Percentiles rank a stretch among this genome's conserved stretches.
phyloP scores from a whole-genome alignment of 2,113 vertebrate species.

The Mobula hypostoma region DNA sequence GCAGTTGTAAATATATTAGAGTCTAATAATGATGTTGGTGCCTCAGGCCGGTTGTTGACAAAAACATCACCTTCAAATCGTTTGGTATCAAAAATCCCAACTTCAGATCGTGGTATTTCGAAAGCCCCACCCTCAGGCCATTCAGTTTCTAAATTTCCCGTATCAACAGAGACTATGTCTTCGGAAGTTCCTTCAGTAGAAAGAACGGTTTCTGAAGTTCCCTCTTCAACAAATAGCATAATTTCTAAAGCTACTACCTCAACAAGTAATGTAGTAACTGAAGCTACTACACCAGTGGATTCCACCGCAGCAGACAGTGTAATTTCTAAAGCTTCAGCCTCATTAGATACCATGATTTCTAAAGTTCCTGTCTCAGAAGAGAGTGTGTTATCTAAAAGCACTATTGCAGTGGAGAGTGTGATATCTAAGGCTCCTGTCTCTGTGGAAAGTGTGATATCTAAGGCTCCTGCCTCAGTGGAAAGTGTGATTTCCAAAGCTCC shows the following conservation, averaged over 20 bases:
- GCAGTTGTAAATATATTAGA: slow-evolving; percentile 66
- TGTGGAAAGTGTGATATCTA: slow-evolving; percentile 13
- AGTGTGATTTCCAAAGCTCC: slow-evolving; percentile 27
- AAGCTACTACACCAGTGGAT: neutral
- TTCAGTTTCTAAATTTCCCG: slow-evolving; percentile 19
- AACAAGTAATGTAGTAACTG: neutral
- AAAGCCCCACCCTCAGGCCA: neutral
- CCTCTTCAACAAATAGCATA: neutral
- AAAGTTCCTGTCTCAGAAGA: neutral
- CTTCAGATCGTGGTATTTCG: neutral
- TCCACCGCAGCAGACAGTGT: neutral
- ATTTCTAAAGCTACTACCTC: slow-evolving; percentile 19
- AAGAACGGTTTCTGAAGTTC: slow-evolving; percentile 3
- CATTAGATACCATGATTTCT: neutral
- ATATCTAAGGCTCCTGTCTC: slow-evolving; percentile 2
- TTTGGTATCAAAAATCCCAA: neutral
- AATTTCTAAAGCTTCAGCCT: neutral
- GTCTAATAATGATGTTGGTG: slow-evolving; percentile 47
- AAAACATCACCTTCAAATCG: slow-evolving; percentile 16
- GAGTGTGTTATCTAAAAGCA: neutral
- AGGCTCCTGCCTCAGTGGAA: neutral
- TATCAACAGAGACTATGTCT: neutral
- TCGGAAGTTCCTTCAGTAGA: neutral
- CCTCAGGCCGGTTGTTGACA: slow-evolving; percentile 42
- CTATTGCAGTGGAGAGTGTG: neutral